A percentile compares a stretch with the other conserved stretches of the same genome.
phyloP scores from a whole-genome alignment of 1,140 invertebrate genomes.

The Rhopalosiphum padi region DNA sequence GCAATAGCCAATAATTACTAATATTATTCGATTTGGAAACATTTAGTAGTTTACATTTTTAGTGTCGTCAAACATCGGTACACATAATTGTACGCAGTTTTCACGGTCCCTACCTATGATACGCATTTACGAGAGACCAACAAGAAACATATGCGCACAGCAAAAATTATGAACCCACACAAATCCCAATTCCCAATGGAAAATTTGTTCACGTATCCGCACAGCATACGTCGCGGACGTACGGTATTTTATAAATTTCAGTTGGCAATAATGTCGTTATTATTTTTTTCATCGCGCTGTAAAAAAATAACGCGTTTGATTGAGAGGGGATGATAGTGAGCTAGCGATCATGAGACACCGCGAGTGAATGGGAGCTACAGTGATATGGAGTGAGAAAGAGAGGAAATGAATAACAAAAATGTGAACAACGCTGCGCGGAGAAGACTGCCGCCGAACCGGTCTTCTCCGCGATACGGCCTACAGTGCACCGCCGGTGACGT shows the following conservation, averaged over 20 bases:
- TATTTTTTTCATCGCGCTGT: background rate
- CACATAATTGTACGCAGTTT: background rate
- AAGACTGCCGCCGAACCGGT: background rate
- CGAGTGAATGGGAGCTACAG: background rate
- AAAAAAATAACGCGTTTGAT: background rate
- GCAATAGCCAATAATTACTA: background rate
- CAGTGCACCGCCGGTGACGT: constrained; percentile 4
- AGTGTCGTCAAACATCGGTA: background rate
- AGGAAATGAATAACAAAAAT: background rate
- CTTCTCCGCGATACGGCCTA: background rate
- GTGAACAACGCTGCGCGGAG: background rate
- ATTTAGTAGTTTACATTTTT: background rate
- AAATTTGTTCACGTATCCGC: background rate
- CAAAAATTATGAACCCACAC: background rate
- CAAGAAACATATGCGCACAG: background rate
- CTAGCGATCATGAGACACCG: background rate
- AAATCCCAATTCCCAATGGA: background rate
- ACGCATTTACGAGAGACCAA: background rate
- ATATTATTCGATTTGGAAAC: background rate
- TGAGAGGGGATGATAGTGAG: constrained; percentile 2
- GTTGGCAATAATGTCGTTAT: constrained; percentile 33
- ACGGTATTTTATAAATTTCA: background rate
- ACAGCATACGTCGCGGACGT: background rate
- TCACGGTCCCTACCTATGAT: background rate
- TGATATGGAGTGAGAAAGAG: background rate